A percentile compares a stretch with the other conserved stretches of the same genome.
Evolutionary conservation across 1,140 invertebrate genomes (phyloP).

Genomic region (Berghia stephanieae): DNA sequence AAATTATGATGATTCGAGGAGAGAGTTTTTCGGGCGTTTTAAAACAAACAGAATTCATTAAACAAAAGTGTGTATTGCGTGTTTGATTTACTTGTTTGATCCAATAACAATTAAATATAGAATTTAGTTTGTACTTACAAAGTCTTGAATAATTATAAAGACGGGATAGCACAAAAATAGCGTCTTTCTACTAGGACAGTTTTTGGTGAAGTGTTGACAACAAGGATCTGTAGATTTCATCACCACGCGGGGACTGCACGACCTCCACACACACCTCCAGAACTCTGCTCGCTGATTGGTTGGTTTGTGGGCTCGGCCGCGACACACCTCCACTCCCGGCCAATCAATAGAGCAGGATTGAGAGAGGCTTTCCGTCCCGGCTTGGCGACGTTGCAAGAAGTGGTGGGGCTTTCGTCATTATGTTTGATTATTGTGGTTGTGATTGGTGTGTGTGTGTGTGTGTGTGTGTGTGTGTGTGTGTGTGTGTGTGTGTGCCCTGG

Average conservation of each 20-base stretch:
- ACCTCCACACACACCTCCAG: neutral
- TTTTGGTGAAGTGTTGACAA: neutral
- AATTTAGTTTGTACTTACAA: neutral
- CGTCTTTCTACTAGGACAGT: neutral
- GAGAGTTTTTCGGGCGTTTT: no score
- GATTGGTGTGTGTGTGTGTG: no score
- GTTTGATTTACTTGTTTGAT: no score
- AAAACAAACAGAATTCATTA: no score
- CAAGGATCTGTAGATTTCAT: neutral
- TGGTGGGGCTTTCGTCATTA: no score
- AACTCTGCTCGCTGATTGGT: neutral
- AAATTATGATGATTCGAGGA: no score
- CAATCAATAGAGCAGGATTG: neutral
- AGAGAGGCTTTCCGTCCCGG: no score
- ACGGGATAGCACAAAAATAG: constrained; percentile 1
- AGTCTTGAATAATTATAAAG: neutral
- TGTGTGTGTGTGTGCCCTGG: no score
- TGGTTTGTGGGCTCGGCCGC: neutral
- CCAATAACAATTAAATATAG: neutral
- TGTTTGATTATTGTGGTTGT: no score
- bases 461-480: no score
- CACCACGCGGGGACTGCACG: neutral
- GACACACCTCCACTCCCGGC: constrained; percentile 3
- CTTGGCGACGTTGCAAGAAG: no score
- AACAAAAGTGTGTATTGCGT: no score